Conservation (phyloP, 2,888 invertebrate species). For the Xestobium rufovillosum region DNA sequence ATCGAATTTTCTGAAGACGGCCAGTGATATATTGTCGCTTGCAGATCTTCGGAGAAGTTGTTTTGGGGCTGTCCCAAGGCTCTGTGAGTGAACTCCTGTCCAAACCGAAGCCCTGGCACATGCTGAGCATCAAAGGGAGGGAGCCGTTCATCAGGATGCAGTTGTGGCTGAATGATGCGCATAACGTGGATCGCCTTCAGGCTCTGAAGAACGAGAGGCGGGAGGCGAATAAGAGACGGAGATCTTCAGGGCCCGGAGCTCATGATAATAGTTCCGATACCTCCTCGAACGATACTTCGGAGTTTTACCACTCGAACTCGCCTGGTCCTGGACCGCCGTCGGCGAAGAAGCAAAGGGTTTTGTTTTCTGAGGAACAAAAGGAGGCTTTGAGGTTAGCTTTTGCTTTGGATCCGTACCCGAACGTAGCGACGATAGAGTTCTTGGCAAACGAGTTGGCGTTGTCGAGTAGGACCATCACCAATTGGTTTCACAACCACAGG, state of each 20-base stretch:
- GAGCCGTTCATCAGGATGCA: slow-evolving; percentile 97
- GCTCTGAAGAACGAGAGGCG: slow-evolving; percentile 83
- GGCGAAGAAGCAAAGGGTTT: slow-evolving; percentile 90
- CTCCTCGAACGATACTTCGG: slow-evolving; percentile 81
- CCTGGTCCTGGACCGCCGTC: slow-evolving; percentile 78
- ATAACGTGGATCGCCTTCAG: slow-evolving; percentile 89
- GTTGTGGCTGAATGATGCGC: slow-evolving; percentile 91
- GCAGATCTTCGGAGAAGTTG: slow-evolving; percentile 92
- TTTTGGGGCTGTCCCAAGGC: slow-evolving; percentile 91
- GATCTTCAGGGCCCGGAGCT: slow-evolving; percentile 71
- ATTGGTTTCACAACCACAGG: slow-evolving; percentile 99
- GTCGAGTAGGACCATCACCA: slow-evolving; percentile 93
- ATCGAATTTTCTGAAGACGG: no score
- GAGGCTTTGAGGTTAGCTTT: slow-evolving; percentile 92
- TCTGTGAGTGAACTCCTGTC: slow-evolving; percentile 95
- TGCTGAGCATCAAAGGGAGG: slow-evolving; percentile 95
- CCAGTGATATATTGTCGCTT: no score
- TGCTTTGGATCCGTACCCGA: slow-evolving; percentile 94
- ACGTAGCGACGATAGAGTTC: slow-evolving; percentile 92
- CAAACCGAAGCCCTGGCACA: slow-evolving; percentile 98
- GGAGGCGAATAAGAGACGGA: slow-evolving; percentile 83
- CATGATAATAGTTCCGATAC: slow-evolving; percentile 85
- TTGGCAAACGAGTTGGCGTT: slow-evolving; percentile 85
- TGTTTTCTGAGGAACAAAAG: slow-evolving; percentile 98
- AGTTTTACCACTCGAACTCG: slow-evolving; percentile 79